Evolutionary conservation across 2,113 vertebrate species (phyloP).

Genomic region (Anseranas semipalmata): DNA sequence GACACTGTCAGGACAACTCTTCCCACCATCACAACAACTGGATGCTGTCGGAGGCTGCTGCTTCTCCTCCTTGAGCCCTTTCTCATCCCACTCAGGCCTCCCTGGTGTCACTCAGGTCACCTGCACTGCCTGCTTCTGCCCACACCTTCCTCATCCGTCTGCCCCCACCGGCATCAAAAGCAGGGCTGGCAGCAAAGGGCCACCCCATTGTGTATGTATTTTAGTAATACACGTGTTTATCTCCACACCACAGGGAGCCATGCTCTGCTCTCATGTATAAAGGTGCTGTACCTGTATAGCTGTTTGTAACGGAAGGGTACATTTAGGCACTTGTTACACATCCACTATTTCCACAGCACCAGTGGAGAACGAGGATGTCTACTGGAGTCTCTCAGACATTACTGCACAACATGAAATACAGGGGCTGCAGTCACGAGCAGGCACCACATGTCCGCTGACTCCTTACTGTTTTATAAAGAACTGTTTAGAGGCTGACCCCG

Average conservation of each 20-base stretch:
- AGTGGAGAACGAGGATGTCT: background rate
- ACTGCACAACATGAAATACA: background rate
- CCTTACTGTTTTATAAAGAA: background rate
- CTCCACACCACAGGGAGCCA: background rate
- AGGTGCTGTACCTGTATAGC: background rate
- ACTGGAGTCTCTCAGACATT: background rate
- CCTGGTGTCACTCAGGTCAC: background rate
- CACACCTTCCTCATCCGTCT: fast-evolving
- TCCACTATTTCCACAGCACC: background rate
- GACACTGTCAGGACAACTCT: background rate
- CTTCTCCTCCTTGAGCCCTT: background rate
- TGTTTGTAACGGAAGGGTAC: background rate
- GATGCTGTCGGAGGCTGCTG: background rate
- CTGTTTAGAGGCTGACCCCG: background rate
- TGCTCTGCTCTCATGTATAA: background rate
- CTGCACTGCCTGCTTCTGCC: background rate
- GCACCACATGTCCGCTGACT: background rate
- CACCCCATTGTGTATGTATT: background rate
- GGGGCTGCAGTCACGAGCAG: background rate
- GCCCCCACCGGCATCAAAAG: fast-evolving
- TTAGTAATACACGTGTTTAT: background rate
- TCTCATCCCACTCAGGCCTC: background rate
- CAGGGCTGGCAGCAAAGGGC: background rate
- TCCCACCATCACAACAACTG: background rate
- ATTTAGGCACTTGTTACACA: background rate